Percentiles rank a stretch among this genome's conserved stretches.
phyloP scores from a whole-genome alignment of 2,797 vertebrate genomes.

The Paramormyrops hopkinsi region DNA sequence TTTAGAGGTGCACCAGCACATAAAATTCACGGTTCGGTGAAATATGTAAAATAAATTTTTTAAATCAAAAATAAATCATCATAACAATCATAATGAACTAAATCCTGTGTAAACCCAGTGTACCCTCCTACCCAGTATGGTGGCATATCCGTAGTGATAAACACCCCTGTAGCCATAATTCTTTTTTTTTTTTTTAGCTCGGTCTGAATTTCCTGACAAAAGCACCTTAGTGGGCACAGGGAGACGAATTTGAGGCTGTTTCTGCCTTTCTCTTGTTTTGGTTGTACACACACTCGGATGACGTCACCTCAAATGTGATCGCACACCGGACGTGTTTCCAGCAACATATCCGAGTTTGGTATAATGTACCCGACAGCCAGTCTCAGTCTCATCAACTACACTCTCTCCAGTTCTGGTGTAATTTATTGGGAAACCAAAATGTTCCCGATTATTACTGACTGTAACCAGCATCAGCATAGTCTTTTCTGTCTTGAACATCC shows the following conservation, averaged over 20 bases:
- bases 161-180: neutral
- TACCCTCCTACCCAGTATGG: neutral
- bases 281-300: neutral
- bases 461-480: neutral
- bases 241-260: neutral
- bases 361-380: neutral
- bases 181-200: neutral
- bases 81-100: neutral
- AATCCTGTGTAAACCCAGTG: constrained; percentile 7
- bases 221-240: neutral
- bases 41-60: neutral
- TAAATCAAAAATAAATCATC: constrained; percentile 6
- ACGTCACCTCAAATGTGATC: neutral
- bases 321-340: neutral
- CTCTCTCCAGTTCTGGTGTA: neutral
- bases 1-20: neutral
- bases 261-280: neutral
- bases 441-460: neutral
- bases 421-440: neutral
- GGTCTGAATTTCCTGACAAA: too few relatives aligned
- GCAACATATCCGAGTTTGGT: neutral
- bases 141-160: neutral
- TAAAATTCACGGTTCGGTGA: neutral
- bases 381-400: neutral
- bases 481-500: neutral